Conservation (phyloP, 2,888 invertebrate species). For the Xanthorhoe designata region DNA sequence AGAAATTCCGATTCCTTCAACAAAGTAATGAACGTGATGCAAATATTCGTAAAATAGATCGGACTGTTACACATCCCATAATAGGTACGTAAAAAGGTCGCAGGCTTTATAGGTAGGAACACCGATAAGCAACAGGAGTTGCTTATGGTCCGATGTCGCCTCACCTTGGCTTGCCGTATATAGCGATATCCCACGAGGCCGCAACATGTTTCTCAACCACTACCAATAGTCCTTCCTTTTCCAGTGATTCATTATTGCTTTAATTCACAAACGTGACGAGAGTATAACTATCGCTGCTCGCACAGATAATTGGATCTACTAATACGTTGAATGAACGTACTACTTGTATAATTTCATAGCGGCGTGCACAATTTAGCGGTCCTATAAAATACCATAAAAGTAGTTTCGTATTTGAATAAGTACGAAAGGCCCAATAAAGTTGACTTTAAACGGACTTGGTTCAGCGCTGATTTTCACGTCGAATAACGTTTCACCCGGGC, state of each 20-base stretch:
- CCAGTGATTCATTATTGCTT: constrained; percentile 60
- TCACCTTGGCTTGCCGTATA: constrained; percentile 78
- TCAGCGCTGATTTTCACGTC: constrained; percentile 24
- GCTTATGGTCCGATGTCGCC: constrained; percentile 70
- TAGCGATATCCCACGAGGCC: constrained; percentile 78
- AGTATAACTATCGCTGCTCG: constrained; percentile 29
- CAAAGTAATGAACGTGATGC: constrained; percentile 4
- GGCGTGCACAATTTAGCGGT: constrained; percentile 5
- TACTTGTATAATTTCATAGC: constrained; percentile 10
- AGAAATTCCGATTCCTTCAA: constrained; percentile 1
- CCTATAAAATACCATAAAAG: constrained; percentile 11
- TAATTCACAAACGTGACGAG: constrained; percentile 49
- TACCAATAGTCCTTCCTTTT: constrained; percentile 64
- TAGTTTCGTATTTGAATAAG: constrained; percentile 16
- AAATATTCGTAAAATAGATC: constrained; percentile 33
- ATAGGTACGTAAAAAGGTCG: constrained; percentile 44
- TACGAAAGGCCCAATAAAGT: constrained; percentile 9
- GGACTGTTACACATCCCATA: constrained; percentile 36
- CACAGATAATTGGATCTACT: constrained; percentile 27
- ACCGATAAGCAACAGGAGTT: constrained; percentile 55
- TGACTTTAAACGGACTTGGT: constrained; percentile 13
- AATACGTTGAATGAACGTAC: constrained; percentile 20
- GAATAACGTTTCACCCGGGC: constrained; percentile 32
- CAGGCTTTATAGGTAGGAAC: constrained; percentile 47
- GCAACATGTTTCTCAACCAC: constrained; percentile 65